Percentiles rank a stretch among this genome's conserved stretches.
Conservation (phyloP, 1,140 invertebrate genomes). For the Antheraea pernyi region DNA sequence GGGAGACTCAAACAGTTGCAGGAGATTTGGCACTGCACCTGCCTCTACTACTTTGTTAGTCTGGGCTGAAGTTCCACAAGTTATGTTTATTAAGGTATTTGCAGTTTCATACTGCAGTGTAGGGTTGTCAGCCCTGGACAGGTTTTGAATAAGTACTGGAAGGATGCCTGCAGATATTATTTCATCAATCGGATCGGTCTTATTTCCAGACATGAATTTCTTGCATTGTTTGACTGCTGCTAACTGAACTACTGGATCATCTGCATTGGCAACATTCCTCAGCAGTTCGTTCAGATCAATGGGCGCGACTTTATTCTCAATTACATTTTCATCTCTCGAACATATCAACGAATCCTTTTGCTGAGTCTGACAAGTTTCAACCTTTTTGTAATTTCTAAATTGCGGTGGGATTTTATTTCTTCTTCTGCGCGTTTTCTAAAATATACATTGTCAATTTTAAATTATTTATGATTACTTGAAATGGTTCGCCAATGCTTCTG, state of each 20-base stretch:
- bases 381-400: slow-evolving; percentile 97
- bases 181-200: slow-evolving; percentile 99
- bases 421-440: slow-evolving; percentile 95
- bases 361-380: slow-evolving; percentile 90
- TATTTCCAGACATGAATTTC: slow-evolving; percentile 97
- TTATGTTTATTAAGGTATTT: slow-evolving; percentile 99
- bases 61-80: slow-evolving; percentile 97
- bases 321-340: no score
- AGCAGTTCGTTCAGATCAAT: no score
- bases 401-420: slow-evolving; percentile 97
- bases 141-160: slow-evolving; percentile 94
- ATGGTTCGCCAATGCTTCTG: no score
- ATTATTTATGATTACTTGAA: no score
- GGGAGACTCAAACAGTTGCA: slow-evolving; percentile 92
- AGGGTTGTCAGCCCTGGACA: slow-evolving; percentile 92
- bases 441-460: no score
- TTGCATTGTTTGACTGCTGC: slow-evolving; percentile 92
- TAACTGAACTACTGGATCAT: slow-evolving; percentile 84
- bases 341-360: no score
- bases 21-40: slow-evolving; percentile 96
- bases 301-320: no score
- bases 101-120: slow-evolving; percentile 98
- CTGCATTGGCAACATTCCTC: no score
- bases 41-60: slow-evolving; percentile 97
- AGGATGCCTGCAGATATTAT: slow-evolving; percentile 96